phyloP scores from a whole-genome alignment of 2,797 vertebrate species.

The Nyctibius grandis region DNA sequence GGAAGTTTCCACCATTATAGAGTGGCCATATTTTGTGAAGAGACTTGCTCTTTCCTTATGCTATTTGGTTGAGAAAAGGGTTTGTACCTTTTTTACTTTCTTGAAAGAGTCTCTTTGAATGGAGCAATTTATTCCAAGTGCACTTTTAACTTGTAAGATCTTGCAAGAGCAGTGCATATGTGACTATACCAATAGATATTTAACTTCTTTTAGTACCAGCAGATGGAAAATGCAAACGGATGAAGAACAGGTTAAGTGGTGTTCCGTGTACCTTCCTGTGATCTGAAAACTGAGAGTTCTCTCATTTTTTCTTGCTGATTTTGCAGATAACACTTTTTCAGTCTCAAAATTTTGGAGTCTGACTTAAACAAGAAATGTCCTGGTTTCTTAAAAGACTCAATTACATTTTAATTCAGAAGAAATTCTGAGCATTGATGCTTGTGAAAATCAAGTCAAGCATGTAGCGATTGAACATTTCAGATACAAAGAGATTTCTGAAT shows the following conservation, averaged over 20 bases:
- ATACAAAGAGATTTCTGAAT: neutral
- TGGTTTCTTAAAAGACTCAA: neutral
- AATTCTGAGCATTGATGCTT: neutral
- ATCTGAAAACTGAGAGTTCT: neutral
- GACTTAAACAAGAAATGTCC: neutral
- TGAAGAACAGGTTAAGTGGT: neutral
- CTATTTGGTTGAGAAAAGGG: neutral
- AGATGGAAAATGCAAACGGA: neutral
- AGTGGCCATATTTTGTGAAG: neutral
- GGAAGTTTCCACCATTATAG: neutral
- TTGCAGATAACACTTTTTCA: neutral
- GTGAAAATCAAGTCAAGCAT: neutral
- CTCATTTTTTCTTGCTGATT: neutral
- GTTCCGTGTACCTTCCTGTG: neutral
- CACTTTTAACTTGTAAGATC: neutral
- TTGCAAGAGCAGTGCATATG: neutral
- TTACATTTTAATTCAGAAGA: neutral
- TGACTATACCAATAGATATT: neutral
- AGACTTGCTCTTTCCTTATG: neutral
- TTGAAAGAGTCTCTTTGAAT: neutral
- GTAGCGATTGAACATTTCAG: neutral
- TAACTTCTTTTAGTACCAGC: neutral
- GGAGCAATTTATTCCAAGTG: neutral
- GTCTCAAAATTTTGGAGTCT: neutral
- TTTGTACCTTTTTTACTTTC: neutral